Evolutionary conservation across 2,113 vertebrate species (phyloP), one percentile per base, ranked within the genome.

Genomic region (Mustela lutreola): DNA sequence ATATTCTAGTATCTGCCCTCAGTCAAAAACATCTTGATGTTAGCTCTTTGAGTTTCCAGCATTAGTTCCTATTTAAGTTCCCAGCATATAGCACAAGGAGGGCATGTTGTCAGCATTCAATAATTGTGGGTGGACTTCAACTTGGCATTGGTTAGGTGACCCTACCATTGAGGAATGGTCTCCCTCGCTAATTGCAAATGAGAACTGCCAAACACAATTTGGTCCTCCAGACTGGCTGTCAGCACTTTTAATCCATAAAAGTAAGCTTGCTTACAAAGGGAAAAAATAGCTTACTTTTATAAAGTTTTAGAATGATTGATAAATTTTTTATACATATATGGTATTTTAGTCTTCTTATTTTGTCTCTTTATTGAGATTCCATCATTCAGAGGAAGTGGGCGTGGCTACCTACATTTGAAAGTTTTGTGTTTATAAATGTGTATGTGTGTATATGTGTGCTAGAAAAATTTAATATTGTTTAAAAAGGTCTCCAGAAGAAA

Each of bases 221-320:
- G 8, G 42, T 95, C 50, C 71, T 92, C 95, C 81, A 98, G 97
- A 97, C 97, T 45, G 45, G 79, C 71, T 86, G 97, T 97, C 96
- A 97, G 97, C 97, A 97, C n/a, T 98, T 97, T 97, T 65, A 91
- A 82, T 91, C 80, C 84, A 83, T 67, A 97, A 95, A 96, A 94
- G 80, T 86, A 95, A 91, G 84, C 39, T 45, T 92, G 80, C 91
- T 91, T 95, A 92, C 48, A 94, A 86, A 94, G 70, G 83, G 4
- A 10, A 75, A 81, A 89, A 93, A 80, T n/a, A 92, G 92, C 88
- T 97, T 96, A 81, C 95, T 93, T 97, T 95, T 86, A 70, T 86
- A 82, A 98, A 96, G 81, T 93, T 97, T 96, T 91, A 14, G 88
- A 97, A 97, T 85, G 71, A 94, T 96, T 94, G 88, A 97, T 98